A percentile compares a stretch with the other conserved stretches of the same genome.
phyloP scores from a whole-genome alignment of 2,797 vertebrate species.

The Rhabdomys pumilio region DNA sequence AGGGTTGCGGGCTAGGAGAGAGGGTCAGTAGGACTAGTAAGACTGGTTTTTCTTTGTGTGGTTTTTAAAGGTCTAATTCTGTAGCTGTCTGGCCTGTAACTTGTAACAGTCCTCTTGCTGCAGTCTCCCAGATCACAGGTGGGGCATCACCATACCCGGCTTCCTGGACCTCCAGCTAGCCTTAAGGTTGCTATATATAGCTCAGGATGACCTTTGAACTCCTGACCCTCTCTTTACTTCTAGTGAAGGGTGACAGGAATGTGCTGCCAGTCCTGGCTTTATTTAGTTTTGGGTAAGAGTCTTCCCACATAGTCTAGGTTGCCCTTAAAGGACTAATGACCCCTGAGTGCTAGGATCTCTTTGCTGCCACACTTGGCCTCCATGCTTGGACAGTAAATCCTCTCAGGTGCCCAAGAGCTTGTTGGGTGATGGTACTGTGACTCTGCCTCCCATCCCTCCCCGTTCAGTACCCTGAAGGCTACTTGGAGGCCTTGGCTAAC shows the following conservation, averaged over 20 bases:
- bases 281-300: not conserved
- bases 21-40: not conserved
- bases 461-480: constrained; percentile 96
- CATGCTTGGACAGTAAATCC: not conserved
- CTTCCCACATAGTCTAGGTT: not conserved
- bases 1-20: not conserved
- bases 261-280: not conserved
- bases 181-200: not conserved
- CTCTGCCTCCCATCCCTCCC: too few relatives aligned
- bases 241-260: not conserved
- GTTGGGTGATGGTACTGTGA: not conserved
- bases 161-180: not conserved
- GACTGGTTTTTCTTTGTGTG: not conserved
- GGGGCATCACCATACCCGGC: not conserved
- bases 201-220: not conserved
- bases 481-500: constrained; percentile 93
- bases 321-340: not conserved
- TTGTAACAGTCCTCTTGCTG: not conserved
- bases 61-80: not conserved
- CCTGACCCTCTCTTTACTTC: not conserved
- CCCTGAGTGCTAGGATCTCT: not conserved
- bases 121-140: not conserved
- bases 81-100: not conserved
- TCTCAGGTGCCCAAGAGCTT: not conserved
- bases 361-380: not conserved